A percentile compares a stretch with the other conserved stretches of the same genome.
Conservation (phyloP, 1,140 invertebrate species). For the Ylistrum balloti region DNA sequence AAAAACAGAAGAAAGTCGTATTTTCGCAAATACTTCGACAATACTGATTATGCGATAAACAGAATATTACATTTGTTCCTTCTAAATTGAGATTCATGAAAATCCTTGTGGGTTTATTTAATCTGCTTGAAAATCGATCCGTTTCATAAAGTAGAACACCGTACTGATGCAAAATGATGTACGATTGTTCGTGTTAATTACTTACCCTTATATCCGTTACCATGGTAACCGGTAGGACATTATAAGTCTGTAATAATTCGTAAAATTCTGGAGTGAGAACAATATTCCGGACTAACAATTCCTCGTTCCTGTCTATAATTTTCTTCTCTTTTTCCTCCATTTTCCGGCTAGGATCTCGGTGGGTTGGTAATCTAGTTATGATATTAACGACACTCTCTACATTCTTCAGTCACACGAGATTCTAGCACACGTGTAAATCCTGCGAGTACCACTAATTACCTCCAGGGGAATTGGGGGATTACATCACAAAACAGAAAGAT, state of each 20-base stretch:
- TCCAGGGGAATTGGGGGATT: not conserved
- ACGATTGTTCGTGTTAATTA: no score
- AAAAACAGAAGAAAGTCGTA: no score
- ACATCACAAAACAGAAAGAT: not conserved
- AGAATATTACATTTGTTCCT: no score
- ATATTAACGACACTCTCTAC: not conserved
- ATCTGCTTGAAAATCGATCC: no score
- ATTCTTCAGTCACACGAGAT: not conserved
- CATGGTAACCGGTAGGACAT: conserved; percentile 59
- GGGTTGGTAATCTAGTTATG: not conserved
- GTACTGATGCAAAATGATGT: no score
- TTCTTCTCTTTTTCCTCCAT: conserved; percentile 56
- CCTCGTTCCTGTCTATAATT: conserved; percentile 46
- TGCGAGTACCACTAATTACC: no score
- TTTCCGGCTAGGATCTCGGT: not conserved
- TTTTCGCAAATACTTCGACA: no score
- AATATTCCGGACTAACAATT: conserved; percentile 56
- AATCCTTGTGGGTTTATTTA: no score
- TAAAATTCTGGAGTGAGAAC: conserved; percentile 59
- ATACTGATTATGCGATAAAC: no score
- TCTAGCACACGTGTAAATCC: no score
- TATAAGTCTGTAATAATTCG: conserved; percentile 46
- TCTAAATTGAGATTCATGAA: no score
- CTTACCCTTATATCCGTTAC: conserved; percentile 56
- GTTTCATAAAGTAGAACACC: no score